phyloP scores from a whole-genome alignment of 1,140 invertebrate genomes.

The Palaemon carinicauda region DNA sequence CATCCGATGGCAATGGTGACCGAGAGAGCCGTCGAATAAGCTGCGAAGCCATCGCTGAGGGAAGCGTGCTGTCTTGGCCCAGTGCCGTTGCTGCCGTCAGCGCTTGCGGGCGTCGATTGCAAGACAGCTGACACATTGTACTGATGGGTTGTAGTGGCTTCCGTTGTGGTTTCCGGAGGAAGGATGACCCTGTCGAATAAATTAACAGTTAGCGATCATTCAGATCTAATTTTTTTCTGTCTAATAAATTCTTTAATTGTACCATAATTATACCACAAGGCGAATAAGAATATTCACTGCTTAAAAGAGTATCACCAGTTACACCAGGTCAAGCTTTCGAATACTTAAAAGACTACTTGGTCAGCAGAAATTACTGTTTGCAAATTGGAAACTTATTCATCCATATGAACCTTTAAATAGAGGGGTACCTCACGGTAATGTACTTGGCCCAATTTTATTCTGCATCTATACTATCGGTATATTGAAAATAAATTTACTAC shows the following conservation, averaged over 20 bases:
- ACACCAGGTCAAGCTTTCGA: too few species aligned
- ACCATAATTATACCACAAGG: too few species aligned
- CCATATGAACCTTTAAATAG: too few species aligned
- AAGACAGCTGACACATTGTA: conserved; percentile 59
- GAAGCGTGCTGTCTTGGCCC: conserved; percentile 32
- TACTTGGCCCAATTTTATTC: too few species aligned
- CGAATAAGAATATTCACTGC: too few species aligned
- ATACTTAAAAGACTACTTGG: too few species aligned
- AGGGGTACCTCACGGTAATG: too few species aligned
- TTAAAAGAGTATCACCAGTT: too few species aligned
- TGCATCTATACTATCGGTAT: too few species aligned
- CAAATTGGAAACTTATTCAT: too few species aligned
- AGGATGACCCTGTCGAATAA: conserved; percentile 57
- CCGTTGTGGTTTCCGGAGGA: conserved; percentile 57
- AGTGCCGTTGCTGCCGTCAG: conserved; percentile 43
- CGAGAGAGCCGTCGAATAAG: conserved; percentile 86
- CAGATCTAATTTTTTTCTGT: not conserved
- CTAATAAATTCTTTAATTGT: not conserved
- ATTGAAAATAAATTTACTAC: too few species aligned
- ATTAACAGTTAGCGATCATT: not conserved
- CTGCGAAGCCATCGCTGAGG: conserved; percentile 63
- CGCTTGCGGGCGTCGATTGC: conserved; percentile 46
- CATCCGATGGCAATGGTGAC: conserved; percentile 93
- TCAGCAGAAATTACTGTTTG: too few species aligned
- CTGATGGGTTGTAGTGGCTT: conserved; percentile 59